A percentile compares a stretch with the other conserved stretches of the same genome.
phyloP scores from a whole-genome alignment of 2,797 vertebrate genomes.

The Poeciliopsis infans region DNA sequence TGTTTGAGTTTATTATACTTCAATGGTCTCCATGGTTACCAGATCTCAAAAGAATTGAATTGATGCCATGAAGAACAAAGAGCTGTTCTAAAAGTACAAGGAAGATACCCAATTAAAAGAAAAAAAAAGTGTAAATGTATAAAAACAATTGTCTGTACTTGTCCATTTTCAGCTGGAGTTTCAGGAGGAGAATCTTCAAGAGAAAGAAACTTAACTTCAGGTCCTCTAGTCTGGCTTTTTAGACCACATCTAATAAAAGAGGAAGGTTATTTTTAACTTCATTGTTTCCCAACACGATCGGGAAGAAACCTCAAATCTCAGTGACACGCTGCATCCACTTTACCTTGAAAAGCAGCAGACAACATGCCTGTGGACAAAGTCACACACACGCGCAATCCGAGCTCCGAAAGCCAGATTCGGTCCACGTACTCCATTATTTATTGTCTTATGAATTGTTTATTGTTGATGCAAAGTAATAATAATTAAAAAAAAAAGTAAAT shows the following conservation, averaged over 20 bases:
- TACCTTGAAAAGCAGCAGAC: not conserved
- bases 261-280: slow-evolving; percentile 41
- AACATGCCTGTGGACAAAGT: not conserved
- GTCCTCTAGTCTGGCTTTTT: not conserved
- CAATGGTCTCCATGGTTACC: not conserved
- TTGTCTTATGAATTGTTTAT: slow-evolving; percentile 15
- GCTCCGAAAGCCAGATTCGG: not conserved
- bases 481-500: no score
- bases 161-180: not conserved
- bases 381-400: not conserved
- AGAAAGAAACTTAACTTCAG: not conserved
- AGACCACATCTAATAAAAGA: slow-evolving; percentile 27
- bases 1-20: not conserved
- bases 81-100: not conserved
- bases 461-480: not conserved
- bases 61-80: not conserved
- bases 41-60: not conserved
- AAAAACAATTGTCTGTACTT: not conserved
- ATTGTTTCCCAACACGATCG: slow-evolving; percentile 43
- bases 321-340: slow-evolving; percentile 24
- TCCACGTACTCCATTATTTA: slow-evolving; percentile 41
- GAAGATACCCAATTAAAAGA: not conserved
- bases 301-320: slow-evolving; percentile 62
- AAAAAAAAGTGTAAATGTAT: not conserved
- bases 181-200: not conserved